Percentiles rank a stretch among this genome's conserved stretches.
Evolutionary conservation across 2,888 invertebrate species (phyloP).

Genomic region (Polydrusus cervinus): DNA sequence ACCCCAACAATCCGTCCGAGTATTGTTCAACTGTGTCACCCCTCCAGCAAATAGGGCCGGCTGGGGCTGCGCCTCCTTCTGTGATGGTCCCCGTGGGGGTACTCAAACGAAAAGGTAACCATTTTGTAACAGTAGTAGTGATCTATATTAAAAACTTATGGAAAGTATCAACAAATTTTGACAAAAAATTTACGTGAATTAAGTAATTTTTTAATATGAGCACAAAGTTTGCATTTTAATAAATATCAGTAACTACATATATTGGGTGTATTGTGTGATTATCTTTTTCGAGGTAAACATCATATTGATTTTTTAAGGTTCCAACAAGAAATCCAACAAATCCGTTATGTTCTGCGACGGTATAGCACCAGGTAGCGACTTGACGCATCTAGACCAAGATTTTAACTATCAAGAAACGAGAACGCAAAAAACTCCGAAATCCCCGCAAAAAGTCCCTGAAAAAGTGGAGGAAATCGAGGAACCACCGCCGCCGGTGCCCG

Average conservation of each 20-base stretch:
- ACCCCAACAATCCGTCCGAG: slow-evolving; percentile 91
- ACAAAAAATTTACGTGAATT: too few relatives aligned
- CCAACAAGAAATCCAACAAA: slow-evolving; percentile 76
- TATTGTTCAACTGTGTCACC: slow-evolving; percentile 90
- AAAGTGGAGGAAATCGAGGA: slow-evolving; percentile 42
- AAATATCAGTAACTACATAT: too few relatives aligned
- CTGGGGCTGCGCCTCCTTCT: slow-evolving; percentile 74
- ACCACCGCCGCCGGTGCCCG: slow-evolving; percentile 36
- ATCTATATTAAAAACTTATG: too few relatives aligned
- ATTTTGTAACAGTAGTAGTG: too few relatives aligned
- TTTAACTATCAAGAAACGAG: slow-evolving; percentile 66
- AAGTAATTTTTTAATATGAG: too few relatives aligned
- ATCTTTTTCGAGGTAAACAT: neutral
- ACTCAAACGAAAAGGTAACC: slow-evolving; percentile 80
- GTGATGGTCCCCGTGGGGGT: slow-evolving; percentile 92
- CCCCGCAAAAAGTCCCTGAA: slow-evolving; percentile 4
- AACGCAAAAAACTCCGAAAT: slow-evolving; percentile 12
- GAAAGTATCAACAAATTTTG: too few relatives aligned
- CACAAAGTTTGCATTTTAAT: too few relatives aligned
- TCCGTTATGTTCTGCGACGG: slow-evolving; percentile 93
- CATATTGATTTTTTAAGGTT: slow-evolving; percentile 63
- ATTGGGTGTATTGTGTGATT: too few relatives aligned
- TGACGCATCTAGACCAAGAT: slow-evolving; percentile 84
- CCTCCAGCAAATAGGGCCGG: slow-evolving; percentile 78
- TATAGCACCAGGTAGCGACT: slow-evolving; percentile 89